A percentile compares a stretch with the other conserved stretches of the same genome.
phyloP scores from a whole-genome alignment of 1,140 invertebrate species.

The Macrobrachium rosenbergii region DNA sequence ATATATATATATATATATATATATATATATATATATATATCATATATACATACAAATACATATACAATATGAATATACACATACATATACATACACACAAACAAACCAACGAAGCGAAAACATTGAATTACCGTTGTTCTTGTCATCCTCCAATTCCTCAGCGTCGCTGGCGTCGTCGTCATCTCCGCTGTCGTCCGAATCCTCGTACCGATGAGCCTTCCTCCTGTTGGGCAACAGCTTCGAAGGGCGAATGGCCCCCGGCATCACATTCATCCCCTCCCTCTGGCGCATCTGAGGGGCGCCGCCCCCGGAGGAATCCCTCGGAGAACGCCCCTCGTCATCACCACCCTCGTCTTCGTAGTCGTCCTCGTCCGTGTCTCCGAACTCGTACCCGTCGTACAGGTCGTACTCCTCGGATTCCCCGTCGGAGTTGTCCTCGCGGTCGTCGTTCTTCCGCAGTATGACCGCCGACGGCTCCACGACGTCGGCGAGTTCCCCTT shows the following conservation, averaged over 20 bases:
- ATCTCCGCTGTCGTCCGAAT: too few relatives aligned
- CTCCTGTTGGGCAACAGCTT: too few relatives aligned
- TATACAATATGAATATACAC: neutral
- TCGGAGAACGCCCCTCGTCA: neutral
- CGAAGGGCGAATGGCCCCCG: too few relatives aligned
- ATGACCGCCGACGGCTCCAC: neutral
- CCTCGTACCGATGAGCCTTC: too few relatives aligned
- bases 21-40: too few relatives aligned
- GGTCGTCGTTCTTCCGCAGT: neutral
- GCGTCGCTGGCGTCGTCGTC: neutral
- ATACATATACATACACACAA: neutral
- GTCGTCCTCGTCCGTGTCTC: constrained; percentile 10
- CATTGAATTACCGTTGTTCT: neutral
- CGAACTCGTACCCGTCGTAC: neutral
- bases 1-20: too few relatives aligned
- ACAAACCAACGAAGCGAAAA: neutral
- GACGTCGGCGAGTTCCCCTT: constrained; percentile 13
- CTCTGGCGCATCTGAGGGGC: too few relatives aligned
- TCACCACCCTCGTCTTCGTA: constrained; percentile 42
- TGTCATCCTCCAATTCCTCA: neutral
- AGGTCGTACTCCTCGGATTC: constrained; percentile 7
- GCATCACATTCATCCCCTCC: too few relatives aligned
- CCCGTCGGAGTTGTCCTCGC: constrained; percentile 2
- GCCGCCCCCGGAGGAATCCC: too few relatives aligned
- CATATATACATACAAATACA: neutral